Conservation (phyloP, 2,888 invertebrate genomes). For the Tenthredo scrophulariae region DNA sequence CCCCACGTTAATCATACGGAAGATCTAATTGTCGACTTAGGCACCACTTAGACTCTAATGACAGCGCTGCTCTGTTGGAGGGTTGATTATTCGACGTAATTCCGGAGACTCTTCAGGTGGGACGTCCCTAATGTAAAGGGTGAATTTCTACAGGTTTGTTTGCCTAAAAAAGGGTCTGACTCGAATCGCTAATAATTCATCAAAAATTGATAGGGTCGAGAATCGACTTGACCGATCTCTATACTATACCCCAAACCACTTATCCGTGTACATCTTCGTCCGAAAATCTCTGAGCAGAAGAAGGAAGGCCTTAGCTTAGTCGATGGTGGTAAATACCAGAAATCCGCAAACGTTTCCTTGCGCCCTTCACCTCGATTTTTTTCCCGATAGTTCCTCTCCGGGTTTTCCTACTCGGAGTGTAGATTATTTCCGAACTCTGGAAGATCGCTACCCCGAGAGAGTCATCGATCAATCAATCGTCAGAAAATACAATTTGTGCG, state of each 20-base stretch:
- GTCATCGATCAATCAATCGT: conserved; percentile 1
- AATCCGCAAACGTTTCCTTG: conserved; percentile 68
- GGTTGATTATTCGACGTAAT: no score
- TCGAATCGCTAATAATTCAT: conserved; percentile 24
- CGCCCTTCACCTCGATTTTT: conserved; percentile 55
- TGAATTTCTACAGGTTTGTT: not conserved
- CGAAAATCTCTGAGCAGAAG: not conserved
- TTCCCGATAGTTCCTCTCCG: not conserved
- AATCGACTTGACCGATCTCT: conserved; percentile 39
- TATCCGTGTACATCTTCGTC: conserved; percentile 29
- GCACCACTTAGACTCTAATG: no score
- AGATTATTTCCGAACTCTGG: not conserved
- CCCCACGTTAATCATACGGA: no score
- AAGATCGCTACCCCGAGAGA: not conserved
- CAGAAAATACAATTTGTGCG: not conserved
- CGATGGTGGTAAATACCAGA: conserved; percentile 62
- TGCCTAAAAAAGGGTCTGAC: not conserved
- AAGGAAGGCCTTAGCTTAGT: conserved; percentile 60
- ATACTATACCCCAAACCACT: not conserved
- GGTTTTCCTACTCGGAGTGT: conserved; percentile 17
- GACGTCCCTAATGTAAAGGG: not conserved
- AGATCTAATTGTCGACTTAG: no score
- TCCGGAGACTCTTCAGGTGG: no score
- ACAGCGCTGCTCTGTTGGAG: no score
- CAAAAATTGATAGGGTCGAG: not conserved